phyloP scores from a whole-genome alignment of 2,888 invertebrate genomes.

The Incurvaria masculella region DNA sequence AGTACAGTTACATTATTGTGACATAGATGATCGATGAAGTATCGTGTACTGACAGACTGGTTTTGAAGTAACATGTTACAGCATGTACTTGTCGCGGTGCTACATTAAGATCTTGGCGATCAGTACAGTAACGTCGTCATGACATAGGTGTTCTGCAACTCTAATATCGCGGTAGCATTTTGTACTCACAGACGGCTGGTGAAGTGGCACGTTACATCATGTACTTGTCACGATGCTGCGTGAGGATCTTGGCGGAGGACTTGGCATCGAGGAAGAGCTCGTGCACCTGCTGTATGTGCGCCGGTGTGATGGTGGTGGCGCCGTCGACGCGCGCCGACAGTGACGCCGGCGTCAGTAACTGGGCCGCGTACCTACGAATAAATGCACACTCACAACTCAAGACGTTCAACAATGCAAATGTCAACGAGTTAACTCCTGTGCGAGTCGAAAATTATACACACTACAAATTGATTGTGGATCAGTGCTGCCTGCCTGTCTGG shows the following conservation, averaged over 20 bases:
- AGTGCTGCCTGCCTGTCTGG: no score
- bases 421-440: no score
- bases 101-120: constrained; percentile 89
- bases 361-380: constrained; percentile 78
- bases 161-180: no score
- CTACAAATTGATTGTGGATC: constrained; percentile 13
- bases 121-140: no score
- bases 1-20: no score
- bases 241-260: constrained; percentile 88
- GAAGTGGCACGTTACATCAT: constrained; percentile 64
- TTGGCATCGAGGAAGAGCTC: constrained; percentile 94
- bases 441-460: not conserved
- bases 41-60: no score
- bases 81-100: constrained; percentile 90
- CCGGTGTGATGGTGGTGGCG: constrained; percentile 67
- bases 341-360: constrained; percentile 89
- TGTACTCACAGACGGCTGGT: not conserved
- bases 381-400: constrained; percentile 9
- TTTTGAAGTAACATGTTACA: constrained; percentile 49
- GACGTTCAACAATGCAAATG: no score
- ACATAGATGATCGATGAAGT: no score
- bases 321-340: constrained; percentile 89
- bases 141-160: no score
- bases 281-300: constrained; percentile 82
- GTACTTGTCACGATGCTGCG: constrained; percentile 86